Percentiles rank a stretch among this genome's conserved stretches.
phyloP scores from a whole-genome alignment of 64 coral and sea anemone genomes.

The Catalaphyllia jardinei region DNA sequence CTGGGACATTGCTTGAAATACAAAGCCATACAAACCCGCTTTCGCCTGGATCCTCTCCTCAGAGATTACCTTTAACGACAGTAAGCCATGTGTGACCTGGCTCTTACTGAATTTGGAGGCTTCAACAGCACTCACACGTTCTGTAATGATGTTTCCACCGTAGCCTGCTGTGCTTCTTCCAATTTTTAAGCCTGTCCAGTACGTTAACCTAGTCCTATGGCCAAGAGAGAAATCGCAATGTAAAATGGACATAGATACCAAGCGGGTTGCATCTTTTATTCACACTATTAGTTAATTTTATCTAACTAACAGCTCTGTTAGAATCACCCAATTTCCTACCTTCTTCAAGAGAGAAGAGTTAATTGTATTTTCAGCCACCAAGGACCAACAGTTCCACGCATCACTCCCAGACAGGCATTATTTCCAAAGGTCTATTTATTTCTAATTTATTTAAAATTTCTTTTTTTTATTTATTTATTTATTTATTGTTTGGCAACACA shows the following conservation, averaged over 20 bases:
- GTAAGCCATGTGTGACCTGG: conserved; percentile 7
- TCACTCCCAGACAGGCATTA: no score
- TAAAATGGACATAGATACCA: background rate
- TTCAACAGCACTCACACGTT: conserved; percentile 20
- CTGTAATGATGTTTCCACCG: conserved; percentile 9
- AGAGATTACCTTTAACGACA: conserved; percentile 26
- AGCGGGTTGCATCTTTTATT: background rate
- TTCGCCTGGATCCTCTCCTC: conserved; percentile 23
- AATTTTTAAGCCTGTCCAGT: conserved; percentile 7
- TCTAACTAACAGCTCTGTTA: no score
- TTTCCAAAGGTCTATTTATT: no score
- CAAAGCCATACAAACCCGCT: conserved; percentile 20
- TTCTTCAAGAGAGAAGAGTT: no score
- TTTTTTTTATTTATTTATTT: no score
- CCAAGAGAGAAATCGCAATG: background rate
- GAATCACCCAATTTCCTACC: no score
- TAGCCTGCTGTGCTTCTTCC: conserved; percentile 38
- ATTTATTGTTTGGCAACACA: no score
- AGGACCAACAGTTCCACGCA: no score
- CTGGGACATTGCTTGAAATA: conserved; percentile 43
- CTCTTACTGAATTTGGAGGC: conserved; percentile 36
- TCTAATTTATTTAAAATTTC: no score
- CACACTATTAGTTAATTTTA: background rate
- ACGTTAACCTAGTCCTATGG: conserved; percentile 15
- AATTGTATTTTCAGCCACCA: no score